Evolutionary conservation across 1,140 invertebrate species (phyloP).

Genomic region (Diploscapter pachys): DNA sequence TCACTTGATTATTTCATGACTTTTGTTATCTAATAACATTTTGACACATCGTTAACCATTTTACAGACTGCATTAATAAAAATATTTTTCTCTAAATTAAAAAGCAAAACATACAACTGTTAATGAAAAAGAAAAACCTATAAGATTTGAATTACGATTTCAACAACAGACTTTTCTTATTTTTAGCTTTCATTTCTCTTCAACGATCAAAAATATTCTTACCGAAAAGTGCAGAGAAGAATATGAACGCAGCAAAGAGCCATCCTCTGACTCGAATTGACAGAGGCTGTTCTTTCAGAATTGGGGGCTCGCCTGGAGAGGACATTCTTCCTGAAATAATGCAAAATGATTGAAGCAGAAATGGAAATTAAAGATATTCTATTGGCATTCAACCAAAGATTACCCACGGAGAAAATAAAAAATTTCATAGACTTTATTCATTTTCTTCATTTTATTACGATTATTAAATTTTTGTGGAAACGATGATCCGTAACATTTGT

Average conservation of each 20-base stretch:
- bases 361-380: conserved; percentile 1
- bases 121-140: too few relatives aligned
- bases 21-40: too few relatives aligned
- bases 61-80: too few relatives aligned
- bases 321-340: conserved; percentile 21
- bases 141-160: too few relatives aligned
- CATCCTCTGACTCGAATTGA: conserved; percentile 43
- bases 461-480: background rate
- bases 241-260: conserved; percentile 39
- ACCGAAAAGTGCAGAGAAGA: conserved; percentile 52
- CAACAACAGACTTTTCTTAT: too few relatives aligned
- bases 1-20: too few relatives aligned
- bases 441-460: background rate
- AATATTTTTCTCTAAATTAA: too few relatives aligned
- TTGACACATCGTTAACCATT: too few relatives aligned
- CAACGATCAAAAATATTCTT: background rate
- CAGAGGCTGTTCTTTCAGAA: conserved; percentile 30
- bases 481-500: background rate
- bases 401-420: background rate
- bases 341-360: background rate
- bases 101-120: too few relatives aligned
- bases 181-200: too few relatives aligned
- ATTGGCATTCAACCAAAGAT: background rate
- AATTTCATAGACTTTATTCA: background rate
- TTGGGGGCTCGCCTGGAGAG: conserved; percentile 44